These are phyloP conservation scores for Dryobota labecula DNA, from an alignment of 2,888 invertebrate species.

Conservation along the genomic window DNA sequence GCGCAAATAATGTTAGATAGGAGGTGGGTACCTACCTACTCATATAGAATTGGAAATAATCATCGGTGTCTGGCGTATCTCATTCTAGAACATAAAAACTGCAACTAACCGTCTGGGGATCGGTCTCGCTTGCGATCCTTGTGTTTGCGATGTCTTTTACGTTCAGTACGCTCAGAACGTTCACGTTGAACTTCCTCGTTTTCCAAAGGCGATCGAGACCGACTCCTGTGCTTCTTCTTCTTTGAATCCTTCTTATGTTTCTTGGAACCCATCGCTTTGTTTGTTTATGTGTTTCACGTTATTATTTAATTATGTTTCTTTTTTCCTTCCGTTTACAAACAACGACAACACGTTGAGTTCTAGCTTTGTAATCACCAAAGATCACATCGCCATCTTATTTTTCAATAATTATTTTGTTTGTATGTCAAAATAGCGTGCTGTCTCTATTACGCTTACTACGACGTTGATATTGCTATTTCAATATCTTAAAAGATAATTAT, in stretches of 20 bases:
- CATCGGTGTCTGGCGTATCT: slow-evolving; percentile 73
- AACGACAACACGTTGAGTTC: slow-evolving; percentile 34
- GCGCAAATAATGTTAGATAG: not conserved
- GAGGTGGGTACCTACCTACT: not conserved
- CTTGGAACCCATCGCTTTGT: slow-evolving; percentile 92
- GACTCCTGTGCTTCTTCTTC: slow-evolving; percentile 92
- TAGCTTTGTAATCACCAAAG: not conserved
- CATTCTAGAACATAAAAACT: slow-evolving; percentile 57
- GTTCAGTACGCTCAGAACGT: slow-evolving; percentile 77
- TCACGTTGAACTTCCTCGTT: slow-evolving; percentile 88
- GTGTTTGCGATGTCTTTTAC: slow-evolving; percentile 88
- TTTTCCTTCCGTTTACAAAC: slow-evolving; percentile 39
- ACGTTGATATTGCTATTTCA: not conserved
- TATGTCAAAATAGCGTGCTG: not conserved
- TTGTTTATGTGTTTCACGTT: not conserved
- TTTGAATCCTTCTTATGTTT: slow-evolving; percentile 93
- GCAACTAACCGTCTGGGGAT: slow-evolving; percentile 91
- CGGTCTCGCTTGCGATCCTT: slow-evolving; percentile 89
- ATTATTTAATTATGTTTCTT: slow-evolving; percentile 8
- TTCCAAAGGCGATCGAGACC: slow-evolving; percentile 90
- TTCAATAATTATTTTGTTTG: not conserved
- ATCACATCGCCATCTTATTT: slow-evolving; percentile 13
- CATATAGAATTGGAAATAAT: slow-evolving; percentile 72
- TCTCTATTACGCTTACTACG: not conserved
- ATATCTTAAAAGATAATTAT: not conserved